Conservation (phyloP, 2,888 invertebrate genomes). For the Elegia similella region DNA sequence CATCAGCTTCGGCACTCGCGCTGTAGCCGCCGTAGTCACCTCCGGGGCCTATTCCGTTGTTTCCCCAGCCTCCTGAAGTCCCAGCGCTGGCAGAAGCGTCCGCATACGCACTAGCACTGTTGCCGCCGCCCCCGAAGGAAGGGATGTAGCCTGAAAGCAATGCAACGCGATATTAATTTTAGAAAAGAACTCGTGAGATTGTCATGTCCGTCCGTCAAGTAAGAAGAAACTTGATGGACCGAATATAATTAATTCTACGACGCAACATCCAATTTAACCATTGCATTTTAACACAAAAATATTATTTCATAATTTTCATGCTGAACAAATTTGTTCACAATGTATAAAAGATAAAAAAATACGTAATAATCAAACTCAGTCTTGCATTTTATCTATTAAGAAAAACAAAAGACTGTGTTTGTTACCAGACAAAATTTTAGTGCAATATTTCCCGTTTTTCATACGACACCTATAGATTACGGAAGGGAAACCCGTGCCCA, state of each 20-base stretch:
- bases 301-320: too few relatives aligned
- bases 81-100: not conserved
- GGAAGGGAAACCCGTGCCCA: conserved; percentile 1
- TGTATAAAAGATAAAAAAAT: not conserved
- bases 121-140: not conserved
- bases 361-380: not conserved
- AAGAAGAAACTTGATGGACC: too few relatives aligned
- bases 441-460: too few relatives aligned
- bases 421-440: not conserved
- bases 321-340: too few relatives aligned
- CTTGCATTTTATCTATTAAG: not conserved
- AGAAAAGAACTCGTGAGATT: not conserved
- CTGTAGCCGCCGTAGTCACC: not conserved
- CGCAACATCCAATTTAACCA: too few relatives aligned
- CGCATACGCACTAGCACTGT: conserved; percentile 8
- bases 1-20: conserved; percentile 1
- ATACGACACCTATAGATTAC: not conserved
- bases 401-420: not conserved
- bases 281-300: too few relatives aligned
- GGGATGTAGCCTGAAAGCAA: not conserved
- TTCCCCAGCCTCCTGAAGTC: not conserved
- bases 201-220: too few relatives aligned
- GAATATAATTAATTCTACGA: too few relatives aligned
- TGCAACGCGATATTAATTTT: not conserved
- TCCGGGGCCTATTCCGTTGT: not conserved